Base-by-base conservation (phyloP, 2,113 vertebrate genomes). In the Salminus brasiliensis region DNA sequence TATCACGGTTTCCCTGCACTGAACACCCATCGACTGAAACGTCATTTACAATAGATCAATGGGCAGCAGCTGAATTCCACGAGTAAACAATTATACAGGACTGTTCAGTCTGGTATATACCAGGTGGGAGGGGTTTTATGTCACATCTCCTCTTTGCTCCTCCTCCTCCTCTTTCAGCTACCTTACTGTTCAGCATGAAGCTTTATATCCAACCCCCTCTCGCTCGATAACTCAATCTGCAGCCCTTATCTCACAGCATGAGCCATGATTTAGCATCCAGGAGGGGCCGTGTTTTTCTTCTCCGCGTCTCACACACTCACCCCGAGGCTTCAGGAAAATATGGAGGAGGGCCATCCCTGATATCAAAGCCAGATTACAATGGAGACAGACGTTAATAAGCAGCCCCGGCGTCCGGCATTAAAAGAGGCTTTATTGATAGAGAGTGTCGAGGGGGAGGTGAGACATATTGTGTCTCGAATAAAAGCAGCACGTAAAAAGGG, bases 221-320 rank as follows among this genome's bases (percentile, higher is more conserved):
- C 82, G 71, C 85, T 90, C 89, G 82, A 89, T 92, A 89, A 88
- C 88, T 92, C 90, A 88, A 90, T 91, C 90, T 83, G 47, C 32
- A 57, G 16, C 45, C 86, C 88, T 91, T 89, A 91, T 91, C 89
- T 87, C 1, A 75, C 85, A 85, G 83, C 84, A 84, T 72, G 87
- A 41, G 80, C 78, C 69, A 79, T 89, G 88, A 91, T 92, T 89
- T 88, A 91, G 80, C 84, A 80, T 23, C 53, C 67, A 83, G 81
- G 85, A 63, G 76, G 83, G 76, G 79, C 21, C 47, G 16, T 81
- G 87, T 73, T 86, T 84, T 80, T 39, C 66, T 80, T 79, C 62
- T 84, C 49, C 62, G 73, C 78, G 79, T 1, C 84, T 16, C 34
- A 34, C 63, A 74, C 76, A 82, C n/a, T 67, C 80, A 72, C 75